Evolutionary conservation across 2,797 vertebrate species (phyloP).

Genomic region (Florisuga fusca): DNA sequence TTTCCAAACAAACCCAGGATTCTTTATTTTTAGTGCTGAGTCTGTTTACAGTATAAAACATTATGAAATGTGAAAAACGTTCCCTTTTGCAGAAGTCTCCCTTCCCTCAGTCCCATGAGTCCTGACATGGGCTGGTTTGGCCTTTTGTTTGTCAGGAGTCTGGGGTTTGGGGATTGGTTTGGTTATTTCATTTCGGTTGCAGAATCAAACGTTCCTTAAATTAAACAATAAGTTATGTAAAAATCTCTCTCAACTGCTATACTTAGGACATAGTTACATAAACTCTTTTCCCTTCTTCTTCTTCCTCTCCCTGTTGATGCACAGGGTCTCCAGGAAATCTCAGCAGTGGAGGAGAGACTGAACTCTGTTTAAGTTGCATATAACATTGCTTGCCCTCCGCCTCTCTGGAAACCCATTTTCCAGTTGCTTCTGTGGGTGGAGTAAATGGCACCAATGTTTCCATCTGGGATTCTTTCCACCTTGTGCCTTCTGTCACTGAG

Average conservation of each 20-base stretch:
- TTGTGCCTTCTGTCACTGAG: conserved; percentile 42
- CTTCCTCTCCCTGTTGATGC: conserved; percentile 18
- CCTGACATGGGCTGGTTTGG: conserved; percentile 5
- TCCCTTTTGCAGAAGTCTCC: not conserved
- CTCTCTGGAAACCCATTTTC: conserved; percentile 41
- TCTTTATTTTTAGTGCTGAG: not conserved
- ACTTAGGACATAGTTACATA: conserved; percentile 53
- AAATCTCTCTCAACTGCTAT: conserved; percentile 30
- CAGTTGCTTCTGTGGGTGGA: not conserved
- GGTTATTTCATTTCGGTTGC: not conserved
- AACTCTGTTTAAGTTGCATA: conserved; percentile 1
- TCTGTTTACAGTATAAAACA: not conserved
- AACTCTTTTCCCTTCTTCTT: conserved; percentile 55
- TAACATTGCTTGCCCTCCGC: conserved; percentile 18
- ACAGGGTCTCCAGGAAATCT: conserved; percentile 24
- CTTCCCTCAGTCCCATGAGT: not conserved
- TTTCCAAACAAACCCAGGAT: not conserved
- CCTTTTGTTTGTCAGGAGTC: conserved; percentile 9
- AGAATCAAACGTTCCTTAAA: conserved; percentile 1
- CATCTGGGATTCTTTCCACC: conserved; percentile 48
- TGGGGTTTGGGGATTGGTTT: not conserved
- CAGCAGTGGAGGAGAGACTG: conserved; percentile 16
- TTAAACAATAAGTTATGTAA: conserved; percentile 36
- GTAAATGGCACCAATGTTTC: conserved; percentile 31
- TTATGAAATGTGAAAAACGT: not conserved